These are phyloP conservation scores for Galbula dea DNA, from an alignment of 2,113 vertebrate genomes.

Conservation along the genomic window DNA sequence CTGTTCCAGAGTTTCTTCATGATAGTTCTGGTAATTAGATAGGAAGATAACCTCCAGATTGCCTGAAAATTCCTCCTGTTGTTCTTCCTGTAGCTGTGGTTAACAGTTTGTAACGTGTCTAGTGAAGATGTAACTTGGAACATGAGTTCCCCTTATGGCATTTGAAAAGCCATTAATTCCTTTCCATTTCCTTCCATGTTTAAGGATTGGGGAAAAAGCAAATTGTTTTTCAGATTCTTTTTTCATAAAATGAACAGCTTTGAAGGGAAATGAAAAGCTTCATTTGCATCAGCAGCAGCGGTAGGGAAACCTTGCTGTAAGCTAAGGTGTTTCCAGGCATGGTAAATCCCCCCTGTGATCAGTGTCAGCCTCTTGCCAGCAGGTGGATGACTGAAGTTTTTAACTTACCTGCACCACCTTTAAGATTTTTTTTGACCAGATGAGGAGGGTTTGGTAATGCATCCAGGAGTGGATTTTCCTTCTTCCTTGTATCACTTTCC, in stretches of 20 bases:
- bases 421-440: background rate
- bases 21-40: background rate
- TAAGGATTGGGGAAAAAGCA: background rate
- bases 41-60: background rate
- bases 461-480: background rate
- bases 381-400: background rate
- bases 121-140: background rate
- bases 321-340: background rate
- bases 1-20: background rate
- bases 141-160: background rate
- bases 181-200: background rate
- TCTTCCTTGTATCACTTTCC: background rate
- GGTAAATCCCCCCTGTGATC: fast-evolving
- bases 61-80: background rate
- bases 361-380: background rate
- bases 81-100: background rate
- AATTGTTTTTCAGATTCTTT: too few species aligned
- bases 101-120: background rate
- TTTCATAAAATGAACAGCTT: background rate
- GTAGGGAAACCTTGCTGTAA: background rate
- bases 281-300: background rate
- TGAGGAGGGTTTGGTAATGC: background rate
- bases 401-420: background rate
- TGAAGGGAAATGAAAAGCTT: background rate
- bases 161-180: background rate